A percentile compares a stretch with the other conserved stretches of the same genome.
These are phyloP conservation scores for Cyrtodaria siliqua DNA, from an alignment of 2,888 invertebrate genomes.

Conservation along the genomic window DNA sequence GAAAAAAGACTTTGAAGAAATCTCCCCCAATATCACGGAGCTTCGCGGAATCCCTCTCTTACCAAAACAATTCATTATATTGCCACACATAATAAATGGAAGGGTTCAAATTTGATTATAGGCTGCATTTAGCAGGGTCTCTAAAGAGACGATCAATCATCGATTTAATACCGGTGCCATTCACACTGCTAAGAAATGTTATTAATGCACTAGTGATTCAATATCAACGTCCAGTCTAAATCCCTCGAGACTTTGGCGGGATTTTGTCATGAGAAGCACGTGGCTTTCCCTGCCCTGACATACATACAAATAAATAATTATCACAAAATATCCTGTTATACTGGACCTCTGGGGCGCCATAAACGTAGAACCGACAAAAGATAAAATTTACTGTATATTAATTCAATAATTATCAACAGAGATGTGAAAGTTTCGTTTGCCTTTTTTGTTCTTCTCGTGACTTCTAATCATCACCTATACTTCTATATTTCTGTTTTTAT, in stretches of 20 bases:
- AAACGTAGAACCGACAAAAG: slow-evolving; percentile 34
- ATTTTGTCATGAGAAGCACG: slow-evolving; percentile 62
- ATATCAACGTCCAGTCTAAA: slow-evolving; percentile 63
- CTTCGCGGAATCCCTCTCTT: slow-evolving; percentile 54
- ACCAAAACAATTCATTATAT: slow-evolving; percentile 69
- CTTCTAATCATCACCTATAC: too few species aligned
- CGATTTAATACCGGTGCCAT: slow-evolving; percentile 72
- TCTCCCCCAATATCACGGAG: slow-evolving; percentile 41
- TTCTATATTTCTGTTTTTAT: too few species aligned
- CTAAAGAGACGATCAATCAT: slow-evolving; percentile 72
- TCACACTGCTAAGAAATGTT: slow-evolving; percentile 66
- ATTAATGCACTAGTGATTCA: slow-evolving; percentile 69
- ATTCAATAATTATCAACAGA: slow-evolving; percentile 48
- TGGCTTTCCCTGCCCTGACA: slow-evolving; percentile 41
- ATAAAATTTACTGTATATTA: slow-evolving; percentile 53
- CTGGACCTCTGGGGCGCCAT: slow-evolving; percentile 33
- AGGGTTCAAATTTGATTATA: slow-evolving; percentile 77
- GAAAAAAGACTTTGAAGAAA: slow-evolving; percentile 60
- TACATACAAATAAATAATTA: slow-evolving; percentile 68
- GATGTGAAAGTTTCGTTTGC: too few species aligned
- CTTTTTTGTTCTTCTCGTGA: too few species aligned
- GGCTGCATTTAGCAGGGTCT: slow-evolving; percentile 71
- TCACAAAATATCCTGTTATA: neutral
- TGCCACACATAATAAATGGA: slow-evolving; percentile 70
- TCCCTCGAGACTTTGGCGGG: slow-evolving; percentile 57